Percentiles rank a stretch among this genome's conserved stretches.
Evolutionary conservation across 2,888 invertebrate species (phyloP).

Genomic region (Andrena camellia): DNA sequence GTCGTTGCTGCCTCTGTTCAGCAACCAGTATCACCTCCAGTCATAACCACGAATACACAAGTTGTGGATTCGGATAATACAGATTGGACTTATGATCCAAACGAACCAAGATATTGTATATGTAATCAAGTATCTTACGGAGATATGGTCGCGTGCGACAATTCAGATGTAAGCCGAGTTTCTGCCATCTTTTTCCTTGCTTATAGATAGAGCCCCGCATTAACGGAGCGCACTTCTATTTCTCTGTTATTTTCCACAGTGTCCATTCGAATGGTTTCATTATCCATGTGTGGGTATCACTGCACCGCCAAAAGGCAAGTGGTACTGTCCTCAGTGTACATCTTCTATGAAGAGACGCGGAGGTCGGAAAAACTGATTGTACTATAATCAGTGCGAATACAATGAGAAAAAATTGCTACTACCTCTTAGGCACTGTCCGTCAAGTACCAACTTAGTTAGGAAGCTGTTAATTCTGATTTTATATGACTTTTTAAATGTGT

Average conservation of each 20-base stretch:
- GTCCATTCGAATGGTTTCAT: slow-evolving; percentile 99
- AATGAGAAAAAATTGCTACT: slow-evolving; percentile 73
- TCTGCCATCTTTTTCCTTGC: neutral
- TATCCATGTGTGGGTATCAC: slow-evolving; percentile 98
- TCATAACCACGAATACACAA: slow-evolving; percentile 85
- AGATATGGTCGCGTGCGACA: slow-evolving; percentile 99
- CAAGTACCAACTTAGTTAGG: slow-evolving; percentile 77
- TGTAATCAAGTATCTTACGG: slow-evolving; percentile 99
- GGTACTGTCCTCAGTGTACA: slow-evolving; percentile 99
- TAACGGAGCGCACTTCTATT: slow-evolving; percentile 9
- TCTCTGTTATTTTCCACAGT: slow-evolving; percentile 87
- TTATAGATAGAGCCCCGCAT: neutral
- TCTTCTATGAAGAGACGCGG: slow-evolving; percentile 94
- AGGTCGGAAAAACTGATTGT: slow-evolving; percentile 90
- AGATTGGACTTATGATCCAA: slow-evolving; percentile 97
- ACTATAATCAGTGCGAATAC: slow-evolving; percentile 71
- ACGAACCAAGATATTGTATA: slow-evolving; percentile 97
- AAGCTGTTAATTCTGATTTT: slow-evolving; percentile 77
- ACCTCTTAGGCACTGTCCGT: slow-evolving; percentile 82
- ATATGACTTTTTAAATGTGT: slow-evolving; percentile 76
- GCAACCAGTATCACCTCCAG: slow-evolving; percentile 84
- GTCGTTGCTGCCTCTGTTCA: slow-evolving; percentile 81
- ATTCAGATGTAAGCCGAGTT: slow-evolving; percentile 93
- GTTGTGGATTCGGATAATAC: slow-evolving; percentile 89
- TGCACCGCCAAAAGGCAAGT: slow-evolving; percentile 98